Conservation (phyloP, 2,797 vertebrate genomes). For the Smutsia temminckii region DNA sequence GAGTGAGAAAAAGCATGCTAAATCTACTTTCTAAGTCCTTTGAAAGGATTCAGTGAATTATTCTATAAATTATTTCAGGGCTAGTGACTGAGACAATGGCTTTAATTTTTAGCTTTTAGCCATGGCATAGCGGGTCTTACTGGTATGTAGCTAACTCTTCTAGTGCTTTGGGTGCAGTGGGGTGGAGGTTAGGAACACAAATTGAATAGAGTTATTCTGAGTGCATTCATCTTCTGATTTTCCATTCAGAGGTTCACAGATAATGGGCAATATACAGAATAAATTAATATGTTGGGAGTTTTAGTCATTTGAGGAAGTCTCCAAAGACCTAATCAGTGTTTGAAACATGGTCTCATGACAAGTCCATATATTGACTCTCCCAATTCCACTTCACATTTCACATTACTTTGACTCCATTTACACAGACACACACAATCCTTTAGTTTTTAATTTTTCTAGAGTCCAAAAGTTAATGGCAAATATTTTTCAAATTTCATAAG, state of each 20-base stretch:
- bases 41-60: constrained; percentile 8
- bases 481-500: not conserved
- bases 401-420: not conserved
- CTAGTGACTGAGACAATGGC: not conserved
- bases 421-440: not conserved
- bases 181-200: not conserved
- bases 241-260: not conserved
- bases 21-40: not conserved
- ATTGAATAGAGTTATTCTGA: not conserved
- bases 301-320: not conserved
- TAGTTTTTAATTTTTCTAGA: not conserved
- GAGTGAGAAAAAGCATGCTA: not conserved
- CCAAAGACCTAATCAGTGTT: not conserved
- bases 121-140: not conserved
- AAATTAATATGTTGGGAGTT: not conserved
- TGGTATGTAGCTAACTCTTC: not conserved
- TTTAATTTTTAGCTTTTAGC: constrained; percentile 13
- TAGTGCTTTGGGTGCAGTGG: not conserved
- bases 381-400: not conserved
- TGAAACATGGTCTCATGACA: not conserved
- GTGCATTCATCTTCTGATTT: not conserved
- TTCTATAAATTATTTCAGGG: not conserved
- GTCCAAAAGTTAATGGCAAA: not conserved
- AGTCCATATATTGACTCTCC: not conserved
- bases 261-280: not conserved